Conservation (phyloP, 2,113 vertebrate species). For the Limnothrissa miodon region DNA sequence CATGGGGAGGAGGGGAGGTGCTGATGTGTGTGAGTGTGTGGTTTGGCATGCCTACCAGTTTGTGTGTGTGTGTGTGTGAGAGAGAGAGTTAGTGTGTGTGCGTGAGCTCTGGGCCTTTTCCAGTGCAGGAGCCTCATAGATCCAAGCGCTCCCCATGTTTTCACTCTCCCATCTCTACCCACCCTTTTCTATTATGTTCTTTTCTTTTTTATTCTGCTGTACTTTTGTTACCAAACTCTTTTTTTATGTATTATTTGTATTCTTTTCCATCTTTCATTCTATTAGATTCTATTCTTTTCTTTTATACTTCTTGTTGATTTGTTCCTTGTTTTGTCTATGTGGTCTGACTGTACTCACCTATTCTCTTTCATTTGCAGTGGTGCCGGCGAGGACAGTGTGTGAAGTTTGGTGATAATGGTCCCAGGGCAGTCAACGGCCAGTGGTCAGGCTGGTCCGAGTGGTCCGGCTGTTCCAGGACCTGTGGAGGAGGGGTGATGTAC, state of each 20-base stretch:
- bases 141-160: conserved; percentile 43
- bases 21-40: conserved; percentile 48
- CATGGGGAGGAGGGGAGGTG: conserved; percentile 43
- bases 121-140: conserved; percentile 47
- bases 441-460: conserved; percentile 91
- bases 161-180: conserved; percentile 14
- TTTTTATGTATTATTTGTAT: too few relatives aligned
- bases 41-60: conserved; percentile 36
- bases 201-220: neutral
- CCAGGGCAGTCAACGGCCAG: conserved; percentile 84
- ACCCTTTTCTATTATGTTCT: neutral
- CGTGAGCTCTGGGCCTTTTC: conserved; percentile 48
- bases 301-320: neutral
- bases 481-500: conserved; percentile 85
- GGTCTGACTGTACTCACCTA: neutral
- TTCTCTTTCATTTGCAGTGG: conserved; percentile 76
- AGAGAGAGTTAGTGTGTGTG: too few relatives aligned
- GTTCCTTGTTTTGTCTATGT: neutral
- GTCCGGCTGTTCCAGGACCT: conserved; percentile 92
- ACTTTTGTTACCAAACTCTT: too few relatives aligned
- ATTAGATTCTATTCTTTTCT: neutral
- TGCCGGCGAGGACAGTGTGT: conserved; percentile 95
- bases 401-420: conserved; percentile 85
- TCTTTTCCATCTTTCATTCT: neutral
- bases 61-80: conserved; percentile 33